Evolutionary conservation across 2,888 invertebrate species (phyloP), one percentile per base, ranked within the genome.

Genomic region (Zaprionus bogoriensis): DNA sequence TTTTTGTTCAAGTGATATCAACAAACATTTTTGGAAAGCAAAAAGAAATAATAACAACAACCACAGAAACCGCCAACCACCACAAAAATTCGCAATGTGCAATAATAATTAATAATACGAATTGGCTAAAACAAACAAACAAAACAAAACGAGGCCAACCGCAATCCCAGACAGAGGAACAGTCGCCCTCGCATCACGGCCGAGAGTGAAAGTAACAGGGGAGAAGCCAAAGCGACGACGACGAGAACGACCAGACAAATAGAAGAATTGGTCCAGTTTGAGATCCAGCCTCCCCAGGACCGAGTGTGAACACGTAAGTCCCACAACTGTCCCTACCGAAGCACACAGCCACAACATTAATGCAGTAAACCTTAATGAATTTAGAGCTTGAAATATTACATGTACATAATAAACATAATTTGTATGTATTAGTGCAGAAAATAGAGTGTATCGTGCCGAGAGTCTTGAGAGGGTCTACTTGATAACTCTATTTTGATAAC

Each of bases 1-100:
- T 14, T 32, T 36, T 36, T 65, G 54, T 65, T 48, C 7, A 47
- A 55, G 65, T 64, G 62, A 53, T 17, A 30, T 12, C 32, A 17
- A 32, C 12, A 32, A 36, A 36, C 32, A 36, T 36, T 46, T 62
- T 46, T 53, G 25, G 14, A 45, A 32, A 22, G 36, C 23, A 9
- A 27, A 14, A 53, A 38, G 25, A 46, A 19, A 5, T 41, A 38
- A 48, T 9, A 36, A 9, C 14, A 36, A 36, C 3, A 36, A 36
- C 14, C 32, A 36, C 32, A 32, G 7, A 32, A 32, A 7, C 6
- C 32, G 14, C 6, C 14, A 36, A 36, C 5, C 14, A 32, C 32
- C 12, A 7, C 41, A 32, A 41, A 30, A 61, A 54, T 42, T 52
- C 61, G 52, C 41, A 60, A 67, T 42, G 67, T 67, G 67, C 67